phyloP scores from a whole-genome alignment of 2,113 vertebrate species.

The Thunnus thynnus region DNA sequence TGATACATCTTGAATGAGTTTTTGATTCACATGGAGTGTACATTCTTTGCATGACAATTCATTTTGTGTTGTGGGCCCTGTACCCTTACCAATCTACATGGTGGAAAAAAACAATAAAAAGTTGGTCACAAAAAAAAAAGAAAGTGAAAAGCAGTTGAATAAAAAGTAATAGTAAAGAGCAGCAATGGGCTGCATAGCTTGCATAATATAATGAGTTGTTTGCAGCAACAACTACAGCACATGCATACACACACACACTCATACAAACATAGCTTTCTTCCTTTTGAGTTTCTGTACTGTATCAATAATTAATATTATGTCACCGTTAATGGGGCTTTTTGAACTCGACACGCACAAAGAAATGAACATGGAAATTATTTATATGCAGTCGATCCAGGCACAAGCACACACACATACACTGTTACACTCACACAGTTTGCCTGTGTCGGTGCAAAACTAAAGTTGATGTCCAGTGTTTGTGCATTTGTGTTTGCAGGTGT shows the following conservation, averaged over 20 bases:
- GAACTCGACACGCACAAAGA: conserved; percentile 1
- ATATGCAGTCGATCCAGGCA: conserved; percentile 2
- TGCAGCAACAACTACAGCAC: neutral
- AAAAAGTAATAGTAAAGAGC: too few relatives aligned
- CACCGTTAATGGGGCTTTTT: neutral
- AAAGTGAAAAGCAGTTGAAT: too few relatives aligned
- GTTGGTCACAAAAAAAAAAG: too few relatives aligned
- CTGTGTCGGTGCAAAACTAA: neutral
- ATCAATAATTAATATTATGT: conserved; percentile 30
- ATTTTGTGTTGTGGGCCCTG: too few relatives aligned
- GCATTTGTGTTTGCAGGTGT: neutral
- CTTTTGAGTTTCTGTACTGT: neutral
- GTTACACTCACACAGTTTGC: neutral
- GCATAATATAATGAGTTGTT: too few relatives aligned
- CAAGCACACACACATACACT: neutral
- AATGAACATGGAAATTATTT: conserved; percentile 13
- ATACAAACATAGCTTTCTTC: neutral
- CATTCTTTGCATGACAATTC: too few relatives aligned
- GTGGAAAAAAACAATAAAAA: too few relatives aligned
- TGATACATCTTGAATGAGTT: too few relatives aligned
- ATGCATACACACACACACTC: neutral
- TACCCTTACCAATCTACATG: too few relatives aligned
- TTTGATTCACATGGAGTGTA: too few relatives aligned
- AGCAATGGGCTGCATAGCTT: too few relatives aligned
- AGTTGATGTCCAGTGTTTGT: neutral